These are phyloP conservation scores for Rhinichthys osculus DNA, from an alignment of 2,797 vertebrate species.

Conservation along the genomic window DNA sequence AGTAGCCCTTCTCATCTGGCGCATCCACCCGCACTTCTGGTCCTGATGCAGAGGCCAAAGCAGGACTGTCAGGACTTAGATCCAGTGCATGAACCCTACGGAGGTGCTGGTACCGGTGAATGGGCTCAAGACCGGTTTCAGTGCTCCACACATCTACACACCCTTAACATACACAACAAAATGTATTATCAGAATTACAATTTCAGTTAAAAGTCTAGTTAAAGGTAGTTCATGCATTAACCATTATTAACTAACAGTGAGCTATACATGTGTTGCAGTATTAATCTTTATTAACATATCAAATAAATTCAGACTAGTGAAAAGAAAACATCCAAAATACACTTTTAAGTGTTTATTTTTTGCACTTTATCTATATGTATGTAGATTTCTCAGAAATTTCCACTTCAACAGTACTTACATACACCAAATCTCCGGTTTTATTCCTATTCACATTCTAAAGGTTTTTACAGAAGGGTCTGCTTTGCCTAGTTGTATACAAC, in stretches of 20 bases:
- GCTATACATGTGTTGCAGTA: not conserved
- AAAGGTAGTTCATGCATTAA: not conserved
- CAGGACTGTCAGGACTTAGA: slow-evolving; percentile 77
- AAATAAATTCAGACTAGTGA: too few relatives aligned
- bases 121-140: slow-evolving; percentile 82
- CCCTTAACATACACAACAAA: slow-evolving; percentile 69
- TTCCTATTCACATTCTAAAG: not conserved
- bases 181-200: not conserved
- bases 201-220: not conserved
- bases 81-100: slow-evolving; percentile 84
- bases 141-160: slow-evolving; percentile 91
- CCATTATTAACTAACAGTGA: not conserved
- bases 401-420: not conserved
- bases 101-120: slow-evolving; percentile 86
- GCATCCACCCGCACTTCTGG: slow-evolving; percentile 82
- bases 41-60: slow-evolving; percentile 82
- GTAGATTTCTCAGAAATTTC: not conserved
- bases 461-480: not conserved
- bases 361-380: not conserved
- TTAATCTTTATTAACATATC: not conserved
- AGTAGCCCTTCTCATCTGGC: slow-evolving; percentile 84
- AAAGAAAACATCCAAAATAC: not conserved
- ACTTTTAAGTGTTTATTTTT: not conserved
- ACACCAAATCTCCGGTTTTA: not conserved
- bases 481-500: not conserved